A percentile compares a stretch with the other conserved stretches of the same genome.
These are phyloP conservation scores for Diaprepes abbreviatus DNA, from an alignment of 2,888 invertebrate genomes.

Conservation along the genomic window DNA sequence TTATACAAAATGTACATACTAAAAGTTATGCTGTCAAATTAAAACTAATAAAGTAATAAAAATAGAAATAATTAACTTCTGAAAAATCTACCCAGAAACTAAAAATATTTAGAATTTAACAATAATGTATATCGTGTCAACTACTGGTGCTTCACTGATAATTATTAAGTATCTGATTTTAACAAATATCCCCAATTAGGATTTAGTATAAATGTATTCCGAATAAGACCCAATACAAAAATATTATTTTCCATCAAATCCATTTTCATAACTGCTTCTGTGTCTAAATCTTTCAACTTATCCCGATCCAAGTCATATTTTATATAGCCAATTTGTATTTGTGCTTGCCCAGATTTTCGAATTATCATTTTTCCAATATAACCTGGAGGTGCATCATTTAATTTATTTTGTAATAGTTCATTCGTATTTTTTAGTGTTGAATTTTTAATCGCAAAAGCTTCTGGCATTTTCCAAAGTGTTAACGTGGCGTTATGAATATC, in stretches of 20 bases:
- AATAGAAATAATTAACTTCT: too few species aligned
- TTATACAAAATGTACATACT: too few species aligned
- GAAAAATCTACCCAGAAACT: too few species aligned
- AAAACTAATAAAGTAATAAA: too few species aligned
- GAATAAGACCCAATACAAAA: slow-evolving; percentile 37
- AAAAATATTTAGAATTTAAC: too few species aligned
- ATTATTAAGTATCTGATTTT: too few species aligned
- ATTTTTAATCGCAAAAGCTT: neutral
- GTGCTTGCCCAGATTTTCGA: slow-evolving; percentile 50
- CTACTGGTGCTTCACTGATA: too few species aligned
- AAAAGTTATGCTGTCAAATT: too few species aligned
- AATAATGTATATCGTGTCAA: too few species aligned
- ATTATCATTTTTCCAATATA: slow-evolving; percentile 49
- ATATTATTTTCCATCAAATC: neutral
- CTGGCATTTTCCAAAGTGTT: slow-evolving; percentile 19
- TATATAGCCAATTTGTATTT: slow-evolving; percentile 45
- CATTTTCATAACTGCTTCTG: neutral
- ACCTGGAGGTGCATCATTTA: slow-evolving; percentile 48
- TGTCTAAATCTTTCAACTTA: slow-evolving; percentile 13
- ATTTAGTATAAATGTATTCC: slow-evolving; percentile 42
- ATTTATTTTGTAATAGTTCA: slow-evolving; percentile 28
- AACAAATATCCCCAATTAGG: slow-evolving; percentile 35
- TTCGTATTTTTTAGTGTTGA: neutral
- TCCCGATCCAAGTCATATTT: slow-evolving; percentile 44
- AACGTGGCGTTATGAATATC: neutral